A percentile compares a stretch with the other conserved stretches of the same genome.
These are phyloP conservation scores for Chauna torquata DNA, from an alignment of 2,113 vertebrate genomes.

Conservation along the genomic window DNA sequence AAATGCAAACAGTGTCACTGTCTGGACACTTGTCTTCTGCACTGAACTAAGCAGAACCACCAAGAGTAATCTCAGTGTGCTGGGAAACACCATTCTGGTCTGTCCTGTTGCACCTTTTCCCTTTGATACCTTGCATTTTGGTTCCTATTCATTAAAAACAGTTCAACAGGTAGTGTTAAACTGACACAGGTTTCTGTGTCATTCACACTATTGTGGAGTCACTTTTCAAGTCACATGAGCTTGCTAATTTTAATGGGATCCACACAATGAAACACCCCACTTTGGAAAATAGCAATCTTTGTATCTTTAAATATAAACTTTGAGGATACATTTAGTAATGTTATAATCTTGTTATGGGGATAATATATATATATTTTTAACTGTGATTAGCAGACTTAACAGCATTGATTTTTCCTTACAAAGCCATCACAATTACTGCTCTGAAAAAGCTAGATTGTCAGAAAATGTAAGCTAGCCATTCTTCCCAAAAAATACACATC, in stretches of 20 bases:
- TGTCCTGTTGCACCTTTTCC: neutral
- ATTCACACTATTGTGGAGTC: rapidly evolving
- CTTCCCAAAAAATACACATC: neutral
- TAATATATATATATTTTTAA: neutral
- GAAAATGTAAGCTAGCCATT: neutral
- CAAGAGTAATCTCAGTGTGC: neutral
- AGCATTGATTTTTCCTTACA: neutral
- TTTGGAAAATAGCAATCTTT: neutral
- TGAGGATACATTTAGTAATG: neutral
- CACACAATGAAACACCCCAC: neutral
- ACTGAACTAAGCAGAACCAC: neutral
- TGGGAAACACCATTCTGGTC: neutral
- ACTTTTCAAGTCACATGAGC: neutral
- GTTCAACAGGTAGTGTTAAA: neutral
- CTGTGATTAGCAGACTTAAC: neutral
- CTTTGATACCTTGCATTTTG: neutral
- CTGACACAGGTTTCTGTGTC: neutral
- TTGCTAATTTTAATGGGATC: neutral
- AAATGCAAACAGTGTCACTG: neutral
- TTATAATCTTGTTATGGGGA: neutral
- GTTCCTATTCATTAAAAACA: neutral
- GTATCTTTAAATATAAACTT: neutral
- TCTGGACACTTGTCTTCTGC: neutral
- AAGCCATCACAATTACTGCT: neutral
- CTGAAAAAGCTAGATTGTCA: neutral